Base-by-base conservation (phyloP, 2,797 vertebrate species). In the Acrocephalus scirpaceus region DNA sequence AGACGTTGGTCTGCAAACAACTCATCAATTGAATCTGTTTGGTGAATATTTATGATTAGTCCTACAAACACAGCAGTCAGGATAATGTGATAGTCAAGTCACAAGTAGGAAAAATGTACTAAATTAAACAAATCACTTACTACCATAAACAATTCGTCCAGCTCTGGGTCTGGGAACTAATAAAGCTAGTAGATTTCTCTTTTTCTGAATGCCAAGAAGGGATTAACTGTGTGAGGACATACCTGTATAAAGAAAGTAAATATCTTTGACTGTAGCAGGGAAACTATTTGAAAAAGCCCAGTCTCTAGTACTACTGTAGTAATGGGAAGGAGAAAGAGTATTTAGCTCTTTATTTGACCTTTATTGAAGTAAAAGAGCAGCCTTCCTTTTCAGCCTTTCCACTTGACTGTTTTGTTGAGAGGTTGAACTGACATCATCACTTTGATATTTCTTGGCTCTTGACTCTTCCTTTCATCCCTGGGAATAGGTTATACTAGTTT, bases 41-140 rank as follows among this genome's bases (percentile, higher is more conserved):
- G 54, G 57, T 74, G 83, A 91, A 58, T 94, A 76, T 92, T 95
- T 95, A 90, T 61, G 77, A 74, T 77, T 73, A 93, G 30, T 88
- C 34, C 53, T 80, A 71, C 57, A 86, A 95, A 93, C 60, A 67
- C 0, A 53, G n/a, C 76, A 77, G 36, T 77, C 38, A 69, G n/a
- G 54, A 79, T 64, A 61, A 85, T 61, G n/a, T 76, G 77, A 60
- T 67, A 19, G 40, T 80, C n/a, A 57, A 86, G 12, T 79, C 74
- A 79, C 58, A 90, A 79, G 44, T n/a, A 56, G 54, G 67, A 89
- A 87, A 94, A 93, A 90, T 45, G 11, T 56, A 36, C 69, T 89
- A 76, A 72, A 82, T 83, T 79, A 94, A 93, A 93, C 0, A 0
- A 72, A 92, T 94, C 61, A 16, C 72, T 94, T 91, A 51, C 44